Conservation (phyloP, 2,113 vertebrate species). For the Suncus etruscus region DNA sequence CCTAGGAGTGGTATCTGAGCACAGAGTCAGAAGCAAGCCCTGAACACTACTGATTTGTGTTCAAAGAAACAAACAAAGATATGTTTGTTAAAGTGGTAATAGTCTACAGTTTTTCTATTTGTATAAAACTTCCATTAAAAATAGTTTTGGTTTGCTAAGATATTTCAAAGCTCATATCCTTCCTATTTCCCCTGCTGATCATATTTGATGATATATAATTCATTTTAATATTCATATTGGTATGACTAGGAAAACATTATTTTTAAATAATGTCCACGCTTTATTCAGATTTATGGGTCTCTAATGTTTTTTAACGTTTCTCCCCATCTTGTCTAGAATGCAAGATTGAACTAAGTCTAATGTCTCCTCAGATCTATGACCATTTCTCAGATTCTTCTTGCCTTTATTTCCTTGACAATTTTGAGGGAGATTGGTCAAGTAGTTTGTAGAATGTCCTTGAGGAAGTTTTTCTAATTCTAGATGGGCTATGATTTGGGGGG, state of each 20-base stretch:
- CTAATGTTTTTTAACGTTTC: not conserved
- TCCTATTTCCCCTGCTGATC: not conserved
- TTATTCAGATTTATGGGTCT: not conserved
- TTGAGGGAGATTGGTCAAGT: not conserved
- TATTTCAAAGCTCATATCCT: not conserved
- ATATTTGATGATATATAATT: not conserved
- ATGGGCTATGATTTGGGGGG: not conserved
- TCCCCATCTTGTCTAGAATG: not conserved
- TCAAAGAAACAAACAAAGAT: no score
- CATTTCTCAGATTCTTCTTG: not conserved
- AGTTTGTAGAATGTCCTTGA: not conserved
- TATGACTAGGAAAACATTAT: not conserved
- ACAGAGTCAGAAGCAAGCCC: no score
- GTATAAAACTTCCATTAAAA: not conserved
- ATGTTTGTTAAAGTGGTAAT: not conserved
- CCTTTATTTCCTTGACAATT: not conserved
- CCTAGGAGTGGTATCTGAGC: no score
- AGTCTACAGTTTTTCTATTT: not conserved
- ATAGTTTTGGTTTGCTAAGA: not conserved
- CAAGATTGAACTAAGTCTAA: not conserved
- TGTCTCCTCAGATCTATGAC: not conserved
- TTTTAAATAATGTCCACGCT: not conserved
- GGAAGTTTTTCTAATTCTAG: not conserved
- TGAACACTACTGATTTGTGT: no score
- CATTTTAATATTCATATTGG: not conserved